Percentiles rank a stretch among this genome's conserved stretches.
phyloP scores from a whole-genome alignment of 2,888 invertebrate genomes.

The Rotaria sp. region DNA sequence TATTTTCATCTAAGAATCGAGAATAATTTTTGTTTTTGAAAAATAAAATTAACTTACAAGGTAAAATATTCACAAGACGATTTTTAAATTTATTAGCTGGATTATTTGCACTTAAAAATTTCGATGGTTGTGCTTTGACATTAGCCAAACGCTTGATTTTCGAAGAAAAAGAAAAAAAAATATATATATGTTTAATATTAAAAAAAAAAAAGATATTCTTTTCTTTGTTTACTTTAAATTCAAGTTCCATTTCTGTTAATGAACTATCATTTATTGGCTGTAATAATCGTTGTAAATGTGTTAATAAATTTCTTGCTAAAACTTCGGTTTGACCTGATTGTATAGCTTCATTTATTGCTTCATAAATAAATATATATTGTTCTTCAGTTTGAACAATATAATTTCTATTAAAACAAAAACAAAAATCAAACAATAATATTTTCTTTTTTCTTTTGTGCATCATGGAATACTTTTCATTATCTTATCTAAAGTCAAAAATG shows the following conservation, averaged over 20 bases:
- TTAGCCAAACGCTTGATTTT: constrained; percentile 66
- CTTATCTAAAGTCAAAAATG: too few species aligned
- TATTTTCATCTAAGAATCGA: not conserved
- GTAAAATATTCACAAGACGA: constrained; percentile 89
- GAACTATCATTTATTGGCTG: constrained; percentile 63
- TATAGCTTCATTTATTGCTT: constrained; percentile 88
- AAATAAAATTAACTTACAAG: constrained; percentile 60
- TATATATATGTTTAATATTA: not conserved
- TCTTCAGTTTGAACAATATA: constrained; percentile 98
- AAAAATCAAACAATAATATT: not conserved
- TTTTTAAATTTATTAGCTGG: constrained; percentile 97
- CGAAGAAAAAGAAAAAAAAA: not conserved
- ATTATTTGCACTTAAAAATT: constrained; percentile 84
- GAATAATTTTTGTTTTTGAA: not conserved
- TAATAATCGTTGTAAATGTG: constrained; percentile 87
- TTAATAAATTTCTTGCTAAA: constrained; percentile 82
- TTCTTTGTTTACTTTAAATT: constrained; percentile 64
- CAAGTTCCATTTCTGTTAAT: constrained; percentile 82
- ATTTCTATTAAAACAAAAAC: constrained; percentile 58
- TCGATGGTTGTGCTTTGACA: constrained; percentile 28
- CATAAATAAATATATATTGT: constrained; percentile 98
- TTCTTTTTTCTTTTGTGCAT: too few species aligned
- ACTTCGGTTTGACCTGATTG: constrained; percentile 93
- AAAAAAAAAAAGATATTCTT: not conserved
- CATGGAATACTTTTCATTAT: too few species aligned